Evolutionary conservation across 2,113 vertebrate species (phyloP), one percentile per base, ranked within the genome.

Genomic region (Pterophyllum scalare): DNA sequence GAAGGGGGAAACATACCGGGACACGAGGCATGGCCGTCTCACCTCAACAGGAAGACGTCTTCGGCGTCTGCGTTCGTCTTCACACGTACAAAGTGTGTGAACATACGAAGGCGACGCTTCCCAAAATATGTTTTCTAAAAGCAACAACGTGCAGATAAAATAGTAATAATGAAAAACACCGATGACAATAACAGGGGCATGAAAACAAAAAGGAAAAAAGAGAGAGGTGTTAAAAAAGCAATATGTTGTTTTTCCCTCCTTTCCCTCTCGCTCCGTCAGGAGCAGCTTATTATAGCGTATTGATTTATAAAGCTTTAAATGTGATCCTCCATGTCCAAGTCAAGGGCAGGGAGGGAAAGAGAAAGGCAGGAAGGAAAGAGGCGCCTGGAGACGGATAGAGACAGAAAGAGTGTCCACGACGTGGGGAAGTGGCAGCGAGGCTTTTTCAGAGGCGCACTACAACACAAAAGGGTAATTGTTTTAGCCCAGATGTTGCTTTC

Each of bases 391-490:
- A 87, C 72, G 79, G 83, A 89, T 85, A 89, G 89, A 89, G 89
- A 89, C 59, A 84, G 88, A 90, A 85, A 90, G 83, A 91, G 87
- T 85, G 94, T 95, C 97, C 95, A 94, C 92, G 84, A 91, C 86
- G 79, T 88, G 86, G 90, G n/a, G 97, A 93, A 94, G 95, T 93
- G 93, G 94, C 91, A 91, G 94, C 95, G 91, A 95, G 95, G 94
- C 95, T 91, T 95, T 95, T 94, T 94, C 86, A 91, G 93, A 92
- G 91, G 87, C 72, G 89, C 90, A 92, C 97, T 97, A 96, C 96
- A 97, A 99, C 98, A 99, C 98, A 99, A 99, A 96, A 98, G 98
- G 98, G 97, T 99, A 98, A 99, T 99, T 99, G 98, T 99, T 99
- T 98, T 97, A 98, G 97, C 98, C 98, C 98, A 99, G 98, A 99